Percentiles rank a stretch among this genome's conserved stretches.
Evolutionary conservation across 2,797 vertebrate genomes (phyloP).

Genomic region (Alexandromys oeconomus): DNA sequence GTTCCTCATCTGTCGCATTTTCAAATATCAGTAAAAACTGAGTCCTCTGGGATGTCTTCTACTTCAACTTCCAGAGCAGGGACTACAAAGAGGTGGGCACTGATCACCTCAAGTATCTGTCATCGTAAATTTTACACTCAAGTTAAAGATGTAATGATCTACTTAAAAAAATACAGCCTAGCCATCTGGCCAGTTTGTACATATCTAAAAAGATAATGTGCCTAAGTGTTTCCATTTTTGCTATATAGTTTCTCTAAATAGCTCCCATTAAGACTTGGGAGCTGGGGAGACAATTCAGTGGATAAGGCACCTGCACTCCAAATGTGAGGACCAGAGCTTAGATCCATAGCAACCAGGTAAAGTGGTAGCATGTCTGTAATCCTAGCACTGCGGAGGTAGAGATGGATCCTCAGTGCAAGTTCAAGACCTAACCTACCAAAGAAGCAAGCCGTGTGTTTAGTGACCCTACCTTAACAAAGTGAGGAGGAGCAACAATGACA

Average conservation of each 20-base stretch:
- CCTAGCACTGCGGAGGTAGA: background rate
- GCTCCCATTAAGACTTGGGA: background rate
- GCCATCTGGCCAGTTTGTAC: background rate
- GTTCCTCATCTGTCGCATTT: background rate
- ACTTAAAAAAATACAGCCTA: background rate
- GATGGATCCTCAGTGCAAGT: background rate
- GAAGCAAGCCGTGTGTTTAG: background rate
- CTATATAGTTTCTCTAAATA: background rate
- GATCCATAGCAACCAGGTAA: background rate
- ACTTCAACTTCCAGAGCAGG: too few relatives aligned
- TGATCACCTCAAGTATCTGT: background rate
- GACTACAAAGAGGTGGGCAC: too few relatives aligned
- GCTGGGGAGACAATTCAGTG: background rate
- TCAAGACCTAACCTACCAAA: background rate
- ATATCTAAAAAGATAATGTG: background rate
- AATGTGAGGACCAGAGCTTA: background rate
- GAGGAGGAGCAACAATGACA: background rate
- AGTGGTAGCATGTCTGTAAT: background rate
- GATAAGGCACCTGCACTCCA: background rate
- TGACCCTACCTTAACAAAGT: too few relatives aligned
- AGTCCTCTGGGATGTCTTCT: too few relatives aligned
- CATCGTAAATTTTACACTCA: background rate
- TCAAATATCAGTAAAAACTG: background rate
- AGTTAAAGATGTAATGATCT: conserved; percentile 41
- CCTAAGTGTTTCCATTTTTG: background rate